Percentiles rank a stretch among this genome's conserved stretches.
Evolutionary conservation across 2,113 vertebrate genomes (phyloP).

Genomic region (Lathamus discolor): DNA sequence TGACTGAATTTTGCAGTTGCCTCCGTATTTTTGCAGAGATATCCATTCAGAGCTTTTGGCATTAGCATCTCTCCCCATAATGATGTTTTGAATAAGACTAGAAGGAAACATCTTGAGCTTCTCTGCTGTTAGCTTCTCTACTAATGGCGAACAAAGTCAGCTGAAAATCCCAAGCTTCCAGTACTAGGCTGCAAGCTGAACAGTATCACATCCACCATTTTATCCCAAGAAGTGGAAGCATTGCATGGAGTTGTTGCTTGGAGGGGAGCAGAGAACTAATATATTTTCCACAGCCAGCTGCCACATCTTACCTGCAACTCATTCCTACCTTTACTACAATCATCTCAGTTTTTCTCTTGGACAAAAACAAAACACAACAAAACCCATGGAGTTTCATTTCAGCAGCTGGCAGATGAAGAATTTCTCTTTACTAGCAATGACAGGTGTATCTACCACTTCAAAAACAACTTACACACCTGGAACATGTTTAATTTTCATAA

Average conservation of each 20-base stretch:
- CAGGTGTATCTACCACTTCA: slow-evolving; percentile 58
- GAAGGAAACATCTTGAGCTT: background rate
- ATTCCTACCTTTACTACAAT: background rate
- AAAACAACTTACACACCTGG: slow-evolving; percentile 64
- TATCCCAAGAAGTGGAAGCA: background rate
- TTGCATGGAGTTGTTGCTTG: background rate
- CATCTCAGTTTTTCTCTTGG: background rate
- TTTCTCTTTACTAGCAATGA: slow-evolving; percentile 14
- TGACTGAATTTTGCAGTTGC: rapidly evolving
- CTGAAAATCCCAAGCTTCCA: background rate
- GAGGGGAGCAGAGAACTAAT: background rate
- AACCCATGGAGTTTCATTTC: background rate
- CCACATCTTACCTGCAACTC: background rate
- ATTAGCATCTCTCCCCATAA: background rate
- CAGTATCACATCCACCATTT: background rate
- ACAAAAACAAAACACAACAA: background rate
- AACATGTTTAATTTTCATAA: slow-evolving; percentile 72
- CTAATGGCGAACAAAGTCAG: background rate
- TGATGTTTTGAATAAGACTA: background rate
- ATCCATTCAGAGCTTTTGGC: background rate
- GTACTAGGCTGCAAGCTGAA: background rate
- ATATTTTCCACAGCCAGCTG: background rate
- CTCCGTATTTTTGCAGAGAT: background rate
- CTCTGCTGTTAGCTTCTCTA: background rate
- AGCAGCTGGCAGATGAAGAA: slow-evolving; percentile 11